Conservation (phyloP, 2,797 vertebrate genomes). For the Chaetophractus vellerosus region DNA sequence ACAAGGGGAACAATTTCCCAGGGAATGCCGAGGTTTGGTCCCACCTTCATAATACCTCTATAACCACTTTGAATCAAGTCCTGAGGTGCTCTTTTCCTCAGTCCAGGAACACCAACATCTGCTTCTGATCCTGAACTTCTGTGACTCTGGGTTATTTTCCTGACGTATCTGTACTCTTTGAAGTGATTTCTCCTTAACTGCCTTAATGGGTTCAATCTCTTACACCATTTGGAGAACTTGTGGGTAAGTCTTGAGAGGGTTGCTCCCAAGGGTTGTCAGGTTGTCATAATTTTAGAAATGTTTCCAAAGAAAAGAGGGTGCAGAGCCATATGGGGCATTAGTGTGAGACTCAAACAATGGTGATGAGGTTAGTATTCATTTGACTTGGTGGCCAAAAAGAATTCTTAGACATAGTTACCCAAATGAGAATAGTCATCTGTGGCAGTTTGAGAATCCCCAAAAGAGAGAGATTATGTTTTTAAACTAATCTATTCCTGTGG, state of each 20-base stretch:
- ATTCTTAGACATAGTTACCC: not conserved
- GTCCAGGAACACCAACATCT: not conserved
- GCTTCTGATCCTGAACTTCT: conserved; percentile 27
- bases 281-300: conserved; percentile 55
- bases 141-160: conserved; percentile 44
- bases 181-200: conserved; percentile 34
- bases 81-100: conserved; percentile 23
- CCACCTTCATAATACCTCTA: not conserved
- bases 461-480: too few relatives aligned
- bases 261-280: not conserved
- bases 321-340: not conserved
- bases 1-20: not conserved
- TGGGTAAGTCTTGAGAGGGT: conserved; percentile 14
- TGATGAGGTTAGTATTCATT: not conserved
- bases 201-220: conserved; percentile 21
- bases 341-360: not conserved
- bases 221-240: not conserved
- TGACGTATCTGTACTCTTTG: conserved; percentile 47
- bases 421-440: not conserved
- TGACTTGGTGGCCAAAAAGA: not conserved
- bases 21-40: not conserved
- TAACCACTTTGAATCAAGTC: not conserved
- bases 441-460: too few relatives aligned
- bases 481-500: too few relatives aligned
- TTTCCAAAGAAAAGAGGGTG: not conserved